These are phyloP conservation scores for Scaptomyza tumidula DNA, from an alignment of 2,888 invertebrate species.

Conservation along the genomic window DNA sequence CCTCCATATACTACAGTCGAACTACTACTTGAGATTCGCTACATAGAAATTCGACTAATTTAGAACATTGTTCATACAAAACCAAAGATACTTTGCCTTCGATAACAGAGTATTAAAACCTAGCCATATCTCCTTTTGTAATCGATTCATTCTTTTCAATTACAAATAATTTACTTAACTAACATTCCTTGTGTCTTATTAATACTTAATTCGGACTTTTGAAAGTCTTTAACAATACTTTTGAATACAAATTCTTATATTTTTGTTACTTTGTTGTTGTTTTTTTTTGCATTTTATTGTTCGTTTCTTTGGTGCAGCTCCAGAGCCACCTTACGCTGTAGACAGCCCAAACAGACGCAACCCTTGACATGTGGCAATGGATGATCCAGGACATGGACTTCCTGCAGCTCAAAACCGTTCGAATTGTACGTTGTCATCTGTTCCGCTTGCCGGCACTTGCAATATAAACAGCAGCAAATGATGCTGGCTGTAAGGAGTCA, in stretches of 20 bases:
- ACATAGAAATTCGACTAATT: too few relatives aligned
- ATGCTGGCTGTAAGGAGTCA: slow-evolving; percentile 32
- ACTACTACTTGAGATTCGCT: too few relatives aligned
- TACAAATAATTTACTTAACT: background rate
- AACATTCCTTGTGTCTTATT: background rate
- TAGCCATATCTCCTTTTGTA: too few relatives aligned
- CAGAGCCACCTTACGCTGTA: slow-evolving; percentile 54
- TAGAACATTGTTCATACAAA: too few relatives aligned
- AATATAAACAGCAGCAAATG: slow-evolving; percentile 52
- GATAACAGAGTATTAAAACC: too few relatives aligned
- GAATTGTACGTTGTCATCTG: slow-evolving; percentile 27
- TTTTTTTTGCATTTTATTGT: slow-evolving; percentile 1
- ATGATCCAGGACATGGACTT: slow-evolving; percentile 49
- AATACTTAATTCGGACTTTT: background rate
- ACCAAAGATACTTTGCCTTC: too few relatives aligned
- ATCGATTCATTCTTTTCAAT: too few relatives aligned
- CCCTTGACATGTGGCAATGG: slow-evolving; percentile 44
- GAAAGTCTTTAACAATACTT: background rate
- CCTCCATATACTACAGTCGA: too few relatives aligned
- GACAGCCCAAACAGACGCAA: slow-evolving; percentile 56
- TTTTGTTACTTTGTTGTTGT: background rate
- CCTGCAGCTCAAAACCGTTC: slow-evolving; percentile 58
- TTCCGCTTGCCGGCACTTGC: slow-evolving; percentile 47
- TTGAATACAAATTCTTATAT: background rate
- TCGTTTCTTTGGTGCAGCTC: slow-evolving; percentile 37